Evolutionary conservation across 2,888 invertebrate species (phyloP), one percentile per base, ranked within the genome.

Genomic region (Chironomus tentans): DNA sequence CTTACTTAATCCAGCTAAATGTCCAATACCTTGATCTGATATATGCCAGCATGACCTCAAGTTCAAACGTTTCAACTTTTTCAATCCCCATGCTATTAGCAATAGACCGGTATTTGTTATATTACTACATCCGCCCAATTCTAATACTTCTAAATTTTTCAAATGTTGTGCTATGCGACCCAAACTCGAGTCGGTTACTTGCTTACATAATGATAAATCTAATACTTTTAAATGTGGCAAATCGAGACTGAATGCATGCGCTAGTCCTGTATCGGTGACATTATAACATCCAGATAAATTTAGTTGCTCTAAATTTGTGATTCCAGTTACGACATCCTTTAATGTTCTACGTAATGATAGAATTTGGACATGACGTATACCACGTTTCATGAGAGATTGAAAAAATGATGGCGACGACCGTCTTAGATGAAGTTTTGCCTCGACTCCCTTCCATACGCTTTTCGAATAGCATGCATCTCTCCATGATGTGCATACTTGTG

Each of bases 211-310:
- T 68, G 95, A 95, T 75, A 97, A 87, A 83, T 97, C 94, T 78
- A 97, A 87, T 79, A 91, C 88, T 78, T 90, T 91, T 74, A 97
- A 85, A 48, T 91, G 89, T 73, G 92, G 91, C 78, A 92, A 86
- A 79, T 93, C 92, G 10, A 88, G 87, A 68, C 89, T 88, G 80
- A 97, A 92, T 3, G 95, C 95, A 80, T 92, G 92, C 62, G 91
- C 90, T 77, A 97, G 86, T 70, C 93, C 93, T 68, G 89, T 86
- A 83, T 97, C 97, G 56, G 93, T 94, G 62, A 97, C 92, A 85
- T 94, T 96, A 85, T 93, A 97, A 83, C 97, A 97, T 50, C 97
- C 97, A 81, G 94, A 94, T 74, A 97, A 87, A 81, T 95, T 96
- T 76, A 97, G 87, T 70, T 94, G 92, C 81, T 94, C 93, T 79